A percentile compares a stretch with the other conserved stretches of the same genome.
Conservation (phyloP, 2,888 invertebrate genomes). For the Nymphalis polychloros region DNA sequence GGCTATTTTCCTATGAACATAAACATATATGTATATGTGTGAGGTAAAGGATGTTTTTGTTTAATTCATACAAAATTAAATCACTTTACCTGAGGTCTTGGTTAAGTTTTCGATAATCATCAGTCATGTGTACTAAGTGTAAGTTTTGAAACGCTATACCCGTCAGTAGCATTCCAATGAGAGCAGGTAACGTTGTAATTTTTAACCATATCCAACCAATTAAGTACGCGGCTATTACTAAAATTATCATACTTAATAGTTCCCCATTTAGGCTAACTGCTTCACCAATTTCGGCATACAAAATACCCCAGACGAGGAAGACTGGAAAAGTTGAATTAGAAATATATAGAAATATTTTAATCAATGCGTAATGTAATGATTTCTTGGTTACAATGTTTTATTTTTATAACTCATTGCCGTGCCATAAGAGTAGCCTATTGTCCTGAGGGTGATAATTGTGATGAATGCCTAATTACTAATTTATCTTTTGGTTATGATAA, state of each 20-base stretch:
- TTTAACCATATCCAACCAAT: slow-evolving; percentile 86
- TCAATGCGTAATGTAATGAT: too few species aligned
- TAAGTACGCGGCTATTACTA: slow-evolving; percentile 86
- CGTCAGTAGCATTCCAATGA: slow-evolving; percentile 89
- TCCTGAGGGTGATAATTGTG: too few species aligned
- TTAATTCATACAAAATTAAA: not conserved
- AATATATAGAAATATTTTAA: too few species aligned
- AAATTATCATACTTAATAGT: slow-evolving; percentile 84
- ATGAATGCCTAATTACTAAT: too few species aligned
- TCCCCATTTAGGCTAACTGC: slow-evolving; percentile 85
- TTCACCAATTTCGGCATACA: slow-evolving; percentile 84
- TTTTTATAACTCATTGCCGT: too few species aligned
- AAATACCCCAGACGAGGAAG: slow-evolving; percentile 85
- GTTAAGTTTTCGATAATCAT: slow-evolving; percentile 82
- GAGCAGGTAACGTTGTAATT: slow-evolving; percentile 86
- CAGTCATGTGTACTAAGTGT: slow-evolving; percentile 83
- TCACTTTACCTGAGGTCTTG: slow-evolving; percentile 79
- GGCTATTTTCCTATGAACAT: slow-evolving; percentile 85
- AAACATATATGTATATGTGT: not conserved
- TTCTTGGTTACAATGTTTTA: too few species aligned
- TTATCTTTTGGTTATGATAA: too few species aligned
- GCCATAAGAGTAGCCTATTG: too few species aligned
- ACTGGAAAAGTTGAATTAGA: slow-evolving; percentile 61
- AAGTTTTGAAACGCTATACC: slow-evolving; percentile 86
- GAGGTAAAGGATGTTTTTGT: not conserved